Percentiles rank a stretch among this genome's conserved stretches.
Conservation (phyloP, 1,140 invertebrate genomes). For the Drosophila kepulauana region DNA sequence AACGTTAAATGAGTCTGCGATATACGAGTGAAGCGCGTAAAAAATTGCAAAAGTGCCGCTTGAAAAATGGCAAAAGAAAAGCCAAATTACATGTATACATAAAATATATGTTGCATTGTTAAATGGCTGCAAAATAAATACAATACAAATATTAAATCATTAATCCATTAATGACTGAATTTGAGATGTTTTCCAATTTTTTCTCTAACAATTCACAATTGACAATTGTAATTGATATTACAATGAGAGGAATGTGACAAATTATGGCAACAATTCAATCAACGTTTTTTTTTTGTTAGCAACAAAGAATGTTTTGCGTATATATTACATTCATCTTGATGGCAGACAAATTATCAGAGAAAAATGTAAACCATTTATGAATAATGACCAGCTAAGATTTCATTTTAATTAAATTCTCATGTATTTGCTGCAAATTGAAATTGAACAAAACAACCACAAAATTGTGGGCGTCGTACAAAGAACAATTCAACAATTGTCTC, state of each 20-base stretch:
- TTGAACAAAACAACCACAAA: constrained; percentile 56
- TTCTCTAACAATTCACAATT: constrained; percentile 1
- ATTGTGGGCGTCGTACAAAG: constrained; percentile 44
- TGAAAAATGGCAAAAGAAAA: constrained; percentile 19
- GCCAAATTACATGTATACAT: neutral
- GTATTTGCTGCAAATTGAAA: constrained; percentile 24
- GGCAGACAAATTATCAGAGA: neutral
- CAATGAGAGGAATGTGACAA: neutral
- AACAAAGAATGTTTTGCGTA: neutral
- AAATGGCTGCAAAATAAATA: constrained; percentile 14
- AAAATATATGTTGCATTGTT: neutral
- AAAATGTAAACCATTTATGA: constrained; percentile 1
- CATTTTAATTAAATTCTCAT: constrained; percentile 22
- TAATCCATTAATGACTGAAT: constrained; percentile 42
- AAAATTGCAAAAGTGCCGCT: neutral
- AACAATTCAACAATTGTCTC: constrained; percentile 46
- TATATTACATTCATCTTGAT: neutral
- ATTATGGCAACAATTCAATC: constrained; percentile 9
- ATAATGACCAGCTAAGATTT: neutral
- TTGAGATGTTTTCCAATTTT: constrained; percentile 10
- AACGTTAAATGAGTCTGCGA: constrained; percentile 35
- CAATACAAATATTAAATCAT: constrained; percentile 13
- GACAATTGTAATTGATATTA: neutral
- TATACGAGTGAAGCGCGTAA: neutral
- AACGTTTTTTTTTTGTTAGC: neutral